Percentiles rank a stretch among this genome's conserved stretches.
These are phyloP conservation scores for Catocala fraxini DNA, from an alignment of 2,888 invertebrate species.

Conservation along the genomic window DNA sequence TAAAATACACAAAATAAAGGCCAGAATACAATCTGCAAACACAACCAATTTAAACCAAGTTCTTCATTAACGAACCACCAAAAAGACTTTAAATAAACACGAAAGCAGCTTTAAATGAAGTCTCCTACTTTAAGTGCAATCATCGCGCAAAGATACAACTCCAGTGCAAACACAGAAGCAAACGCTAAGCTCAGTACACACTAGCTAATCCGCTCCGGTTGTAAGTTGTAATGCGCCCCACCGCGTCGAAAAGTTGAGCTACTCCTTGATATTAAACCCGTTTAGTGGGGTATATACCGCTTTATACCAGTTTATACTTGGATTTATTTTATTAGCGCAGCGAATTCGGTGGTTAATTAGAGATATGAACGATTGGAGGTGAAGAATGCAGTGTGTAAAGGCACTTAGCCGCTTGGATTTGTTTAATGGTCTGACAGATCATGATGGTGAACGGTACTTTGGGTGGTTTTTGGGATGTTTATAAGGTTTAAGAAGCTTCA, in stretches of 20 bases:
- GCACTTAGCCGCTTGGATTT: slow-evolving; percentile 49
- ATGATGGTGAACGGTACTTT: background rate
- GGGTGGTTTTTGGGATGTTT: background rate
- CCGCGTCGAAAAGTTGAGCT: slow-evolving; percentile 77
- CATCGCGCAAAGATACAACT: slow-evolving; percentile 32
- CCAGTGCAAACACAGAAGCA: slow-evolving; percentile 69
- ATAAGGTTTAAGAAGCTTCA: no score
- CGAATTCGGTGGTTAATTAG: slow-evolving; percentile 77
- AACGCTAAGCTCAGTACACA: slow-evolving; percentile 74
- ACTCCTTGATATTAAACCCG: slow-evolving; percentile 80
- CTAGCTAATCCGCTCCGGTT: slow-evolving; percentile 72
- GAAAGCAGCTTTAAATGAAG: slow-evolving; percentile 24
- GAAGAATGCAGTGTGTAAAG: slow-evolving; percentile 47
- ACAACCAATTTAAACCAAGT: background rate
- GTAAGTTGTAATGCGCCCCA: slow-evolving; percentile 76
- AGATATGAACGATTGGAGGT: slow-evolving; percentile 63
- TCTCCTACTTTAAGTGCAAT: slow-evolving; percentile 45
- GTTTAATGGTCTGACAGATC: slow-evolving; percentile 46
- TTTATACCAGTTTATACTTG: slow-evolving; percentile 42
- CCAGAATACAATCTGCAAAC: background rate
- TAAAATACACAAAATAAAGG: background rate
- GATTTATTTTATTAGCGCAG: slow-evolving; percentile 84
- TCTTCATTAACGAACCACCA: background rate
- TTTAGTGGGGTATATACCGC: slow-evolving; percentile 78
- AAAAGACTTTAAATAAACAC: slow-evolving; percentile 3